A percentile compares a stretch with the other conserved stretches of the same genome.
These are phyloP conservation scores for Drosophila recens DNA, from an alignment of 2,888 invertebrate genomes.

Conservation along the genomic window DNA sequence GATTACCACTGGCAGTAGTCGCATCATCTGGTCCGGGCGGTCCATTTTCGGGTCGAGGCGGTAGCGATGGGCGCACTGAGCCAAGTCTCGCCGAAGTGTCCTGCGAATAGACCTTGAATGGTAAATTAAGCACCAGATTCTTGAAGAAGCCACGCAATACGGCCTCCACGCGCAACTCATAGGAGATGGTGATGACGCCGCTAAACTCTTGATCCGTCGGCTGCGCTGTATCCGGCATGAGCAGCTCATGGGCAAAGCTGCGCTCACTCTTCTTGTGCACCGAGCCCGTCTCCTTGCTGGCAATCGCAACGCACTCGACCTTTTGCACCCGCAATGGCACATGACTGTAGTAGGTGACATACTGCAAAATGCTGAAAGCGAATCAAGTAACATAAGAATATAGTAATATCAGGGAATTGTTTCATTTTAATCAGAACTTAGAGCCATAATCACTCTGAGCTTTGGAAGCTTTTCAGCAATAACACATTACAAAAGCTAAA, in stretches of 20 bases:
- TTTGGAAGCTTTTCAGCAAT: no score
- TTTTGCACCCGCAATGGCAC: conserved; percentile 81
- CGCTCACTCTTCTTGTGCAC: conserved; percentile 84
- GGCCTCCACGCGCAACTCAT: conserved; percentile 84
- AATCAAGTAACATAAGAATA: not conserved
- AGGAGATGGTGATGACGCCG: conserved; percentile 81
- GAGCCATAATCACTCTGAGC: no score
- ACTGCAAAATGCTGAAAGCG: conserved; percentile 70
- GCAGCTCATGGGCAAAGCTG: conserved; percentile 84
- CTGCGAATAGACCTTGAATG: conserved; percentile 82
- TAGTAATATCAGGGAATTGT: no score
- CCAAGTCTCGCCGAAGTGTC: conserved; percentile 54
- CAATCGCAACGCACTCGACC: conserved; percentile 81
- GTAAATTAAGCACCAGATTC: conserved; percentile 82
- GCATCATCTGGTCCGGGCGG: conserved; percentile 52
- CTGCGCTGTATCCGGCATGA: conserved; percentile 83
- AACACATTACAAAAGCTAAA: no score
- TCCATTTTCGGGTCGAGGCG: conserved; percentile 64
- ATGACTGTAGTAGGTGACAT: conserved; percentile 82
- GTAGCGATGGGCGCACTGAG: conserved; percentile 60
- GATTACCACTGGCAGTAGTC: conserved; percentile 66
- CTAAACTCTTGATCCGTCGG: conserved; percentile 80
- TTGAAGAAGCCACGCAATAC: conserved; percentile 84
- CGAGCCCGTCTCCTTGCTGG: conserved; percentile 84
- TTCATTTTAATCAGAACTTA: no score